Conservation (phyloP, 2,888 invertebrate species). For the Monochamus alternatus region DNA sequence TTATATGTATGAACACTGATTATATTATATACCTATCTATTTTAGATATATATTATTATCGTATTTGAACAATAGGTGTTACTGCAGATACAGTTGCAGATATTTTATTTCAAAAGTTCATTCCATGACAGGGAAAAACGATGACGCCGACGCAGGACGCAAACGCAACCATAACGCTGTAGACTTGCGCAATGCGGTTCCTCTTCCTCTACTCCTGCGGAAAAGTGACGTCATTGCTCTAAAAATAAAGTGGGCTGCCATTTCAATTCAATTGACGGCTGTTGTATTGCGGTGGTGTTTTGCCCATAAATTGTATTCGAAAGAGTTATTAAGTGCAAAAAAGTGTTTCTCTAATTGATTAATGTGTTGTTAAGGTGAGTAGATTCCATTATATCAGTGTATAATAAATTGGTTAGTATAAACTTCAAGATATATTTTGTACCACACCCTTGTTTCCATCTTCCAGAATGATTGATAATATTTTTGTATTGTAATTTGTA, state of each 20-base stretch:
- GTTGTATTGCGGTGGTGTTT: constrained; percentile 7
- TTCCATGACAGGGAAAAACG: too few relatives aligned
- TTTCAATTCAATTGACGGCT: background rate
- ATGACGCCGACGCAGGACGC: too few relatives aligned
- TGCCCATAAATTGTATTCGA: background rate
- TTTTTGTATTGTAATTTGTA: background rate
- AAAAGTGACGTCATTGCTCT: constrained; percentile 17
- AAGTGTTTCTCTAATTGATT: background rate
- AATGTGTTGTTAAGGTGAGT: constrained; percentile 7
- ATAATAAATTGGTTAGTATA: background rate
- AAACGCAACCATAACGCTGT: background rate
- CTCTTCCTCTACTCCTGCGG: constrained; percentile 9
- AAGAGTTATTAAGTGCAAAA: background rate
- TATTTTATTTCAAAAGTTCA: too few relatives aligned
- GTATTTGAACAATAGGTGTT: too few relatives aligned
- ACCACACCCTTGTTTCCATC: background rate
- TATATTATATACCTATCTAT: too few relatives aligned
- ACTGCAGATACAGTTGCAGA: too few relatives aligned
- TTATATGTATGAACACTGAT: too few relatives aligned
- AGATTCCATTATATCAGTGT: background rate
- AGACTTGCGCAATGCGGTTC: background rate
- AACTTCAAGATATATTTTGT: background rate
- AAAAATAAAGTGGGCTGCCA: constrained; percentile 3
- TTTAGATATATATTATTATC: too few relatives aligned
- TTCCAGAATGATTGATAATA: background rate